Evolutionary conservation across 2,888 invertebrate species (phyloP).

Genomic region (Phyllotreta striolata): DNA sequence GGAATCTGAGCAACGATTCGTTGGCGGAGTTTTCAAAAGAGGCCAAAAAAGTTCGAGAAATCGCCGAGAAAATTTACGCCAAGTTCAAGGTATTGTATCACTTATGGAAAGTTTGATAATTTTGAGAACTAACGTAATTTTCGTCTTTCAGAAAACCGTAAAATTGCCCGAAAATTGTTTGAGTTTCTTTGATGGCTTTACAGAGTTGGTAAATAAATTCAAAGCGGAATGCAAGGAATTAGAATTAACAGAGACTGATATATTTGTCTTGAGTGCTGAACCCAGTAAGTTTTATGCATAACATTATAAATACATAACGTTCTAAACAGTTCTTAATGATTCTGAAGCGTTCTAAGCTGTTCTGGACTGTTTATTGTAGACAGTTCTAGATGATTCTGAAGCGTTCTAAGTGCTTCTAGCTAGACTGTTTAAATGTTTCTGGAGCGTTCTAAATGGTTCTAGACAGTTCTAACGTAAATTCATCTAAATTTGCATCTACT

Average conservation of each 20-base stretch:
- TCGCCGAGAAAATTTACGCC: slow-evolving; percentile 70
- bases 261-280: slow-evolving; percentile 70
- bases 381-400: too few species aligned
- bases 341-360: too few species aligned
- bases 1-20: slow-evolving; percentile 72
- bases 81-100: slow-evolving; percentile 63
- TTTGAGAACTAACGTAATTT: slow-evolving; percentile 8
- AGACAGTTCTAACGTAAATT: too few species aligned
- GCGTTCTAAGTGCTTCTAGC: too few species aligned
- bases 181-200: slow-evolving; percentile 73
- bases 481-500: slow-evolving; percentile 10
- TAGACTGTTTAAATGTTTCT: too few species aligned
- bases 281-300: slow-evolving; percentile 64
- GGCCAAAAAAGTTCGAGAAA: slow-evolving; percentile 73
- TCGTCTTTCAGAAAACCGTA: slow-evolving; percentile 67
- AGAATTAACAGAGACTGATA: slow-evolving; percentile 67
- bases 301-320: too few species aligned
- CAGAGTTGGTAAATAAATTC: slow-evolving; percentile 72
- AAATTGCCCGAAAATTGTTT: slow-evolving; percentile 66
- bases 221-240: slow-evolving; percentile 68
- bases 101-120: slow-evolving; percentile 6
- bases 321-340: too few species aligned
- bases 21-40: slow-evolving; percentile 71
- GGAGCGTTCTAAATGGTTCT: too few species aligned
- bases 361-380: too few species aligned